Evolutionary conservation across 2,113 vertebrate genomes (phyloP).

Genomic region (Phaetusa simplex): DNA sequence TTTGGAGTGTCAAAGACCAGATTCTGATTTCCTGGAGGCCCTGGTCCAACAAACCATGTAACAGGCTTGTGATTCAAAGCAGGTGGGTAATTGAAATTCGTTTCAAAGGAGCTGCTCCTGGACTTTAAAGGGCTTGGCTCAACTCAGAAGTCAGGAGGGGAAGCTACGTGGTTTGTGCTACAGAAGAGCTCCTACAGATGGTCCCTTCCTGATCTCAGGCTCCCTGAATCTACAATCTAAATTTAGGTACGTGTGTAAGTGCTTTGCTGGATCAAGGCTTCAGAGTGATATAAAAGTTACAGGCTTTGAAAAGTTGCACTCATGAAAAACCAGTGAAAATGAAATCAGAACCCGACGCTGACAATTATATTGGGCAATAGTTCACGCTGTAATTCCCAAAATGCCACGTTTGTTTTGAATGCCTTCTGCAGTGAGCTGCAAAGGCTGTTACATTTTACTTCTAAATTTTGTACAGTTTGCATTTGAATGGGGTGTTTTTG

Average conservation of each 20-base stretch:
- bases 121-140: conserved; percentile 61
- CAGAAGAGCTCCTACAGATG: conserved; percentile 49
- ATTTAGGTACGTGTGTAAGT: conserved; percentile 33
- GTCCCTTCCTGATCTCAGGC: conserved; percentile 49
- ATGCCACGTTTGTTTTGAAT: neutral
- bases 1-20: neutral
- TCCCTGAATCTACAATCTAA: conserved; percentile 51
- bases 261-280: conserved; percentile 50
- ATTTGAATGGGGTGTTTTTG: conserved; percentile 26
- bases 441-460: conserved; percentile 16
- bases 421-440: conserved; percentile 25
- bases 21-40: conserved; percentile 51
- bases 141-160: conserved; percentile 50
- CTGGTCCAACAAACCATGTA: conserved; percentile 41
- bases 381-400: conserved; percentile 26
- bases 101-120: conserved; percentile 50
- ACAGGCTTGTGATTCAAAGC: conserved; percentile 60
- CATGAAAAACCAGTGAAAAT: conserved; percentile 35
- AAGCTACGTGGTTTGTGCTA: conserved; percentile 42
- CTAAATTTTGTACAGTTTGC: conserved; percentile 20
- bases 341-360: neutral
- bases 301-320: conserved; percentile 40
- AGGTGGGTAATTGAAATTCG: conserved; percentile 54
- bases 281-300: conserved; percentile 22
- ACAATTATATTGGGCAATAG: conserved; percentile 39